These are phyloP conservation scores for Ophonus ardosiacus DNA, from an alignment of 2,888 invertebrate species.

Conservation along the genomic window DNA sequence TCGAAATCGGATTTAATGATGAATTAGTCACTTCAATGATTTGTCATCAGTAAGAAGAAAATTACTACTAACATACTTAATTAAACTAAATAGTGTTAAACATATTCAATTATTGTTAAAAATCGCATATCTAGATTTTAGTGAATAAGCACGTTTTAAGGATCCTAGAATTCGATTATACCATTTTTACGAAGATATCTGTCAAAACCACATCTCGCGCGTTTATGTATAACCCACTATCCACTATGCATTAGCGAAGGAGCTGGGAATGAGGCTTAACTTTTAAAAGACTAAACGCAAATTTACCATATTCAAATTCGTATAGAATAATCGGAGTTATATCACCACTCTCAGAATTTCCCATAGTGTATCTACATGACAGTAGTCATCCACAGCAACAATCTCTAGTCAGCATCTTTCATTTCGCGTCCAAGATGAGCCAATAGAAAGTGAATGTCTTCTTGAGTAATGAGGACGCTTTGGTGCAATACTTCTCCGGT, in stretches of 20 bases:
- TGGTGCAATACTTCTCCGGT: conserved; percentile 54
- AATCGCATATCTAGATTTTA: no score
- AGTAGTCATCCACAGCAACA: conserved; percentile 1
- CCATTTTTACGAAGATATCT: no score
- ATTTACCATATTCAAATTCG: not conserved
- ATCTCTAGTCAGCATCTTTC: conserved; percentile 34
- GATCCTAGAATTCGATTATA: no score
- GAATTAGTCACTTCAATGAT: not conserved
- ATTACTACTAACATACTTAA: not conserved
- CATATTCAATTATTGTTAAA: no score
- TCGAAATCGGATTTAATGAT: not conserved
- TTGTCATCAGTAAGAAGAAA: not conserved
- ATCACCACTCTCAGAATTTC: not conserved
- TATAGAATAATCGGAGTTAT: not conserved
- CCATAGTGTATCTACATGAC: not conserved
- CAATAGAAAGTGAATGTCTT: conserved; percentile 58
- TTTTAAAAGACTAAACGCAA: no score
- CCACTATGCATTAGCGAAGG: no score
- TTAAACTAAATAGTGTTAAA: no score
- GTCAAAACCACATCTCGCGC: no score
- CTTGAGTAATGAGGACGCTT: conserved; percentile 51
- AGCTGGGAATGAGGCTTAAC: no score
- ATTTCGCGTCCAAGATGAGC: conserved; percentile 30
- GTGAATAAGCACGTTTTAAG: no score
- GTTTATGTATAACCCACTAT: no score